These are phyloP conservation scores for Zoanthus gigantus DNA, from an alignment of 92 coral and sea anemone genomes.

Conservation along the genomic window DNA sequence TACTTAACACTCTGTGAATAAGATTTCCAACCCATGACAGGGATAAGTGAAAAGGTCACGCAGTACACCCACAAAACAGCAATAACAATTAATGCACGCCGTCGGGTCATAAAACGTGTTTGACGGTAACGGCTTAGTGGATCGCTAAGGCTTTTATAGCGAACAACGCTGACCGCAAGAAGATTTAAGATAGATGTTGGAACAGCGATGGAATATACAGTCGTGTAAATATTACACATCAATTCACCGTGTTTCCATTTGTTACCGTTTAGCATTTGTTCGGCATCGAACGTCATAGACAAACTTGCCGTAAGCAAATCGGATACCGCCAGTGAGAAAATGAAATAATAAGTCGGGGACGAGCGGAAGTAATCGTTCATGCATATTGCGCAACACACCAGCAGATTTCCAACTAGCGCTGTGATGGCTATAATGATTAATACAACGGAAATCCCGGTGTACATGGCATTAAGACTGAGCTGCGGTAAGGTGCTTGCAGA, in stretches of 20 bases:
- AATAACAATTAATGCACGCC: constrained; percentile 76
- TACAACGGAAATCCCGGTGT: constrained; percentile 14
- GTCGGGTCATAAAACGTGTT: constrained; percentile 79
- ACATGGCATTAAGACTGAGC: background rate
- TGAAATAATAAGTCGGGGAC: constrained; percentile 86
- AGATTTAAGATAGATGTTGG: constrained; percentile 94
- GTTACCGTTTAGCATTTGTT: constrained; percentile 64
- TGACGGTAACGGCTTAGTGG: constrained; percentile 86
- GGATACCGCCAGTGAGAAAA: constrained; percentile 85
- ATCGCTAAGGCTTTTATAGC: constrained; percentile 89
- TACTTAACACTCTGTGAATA: constrained; percentile 44
- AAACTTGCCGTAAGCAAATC: constrained; percentile 86
- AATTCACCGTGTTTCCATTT: constrained; percentile 80
- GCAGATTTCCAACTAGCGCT: constrained; percentile 83
- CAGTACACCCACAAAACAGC: constrained; percentile 85
- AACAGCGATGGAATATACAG: constrained; percentile 86
- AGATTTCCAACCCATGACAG: constrained; percentile 91
- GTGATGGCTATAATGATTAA: constrained; percentile 64
- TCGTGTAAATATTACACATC: constrained; percentile 86
- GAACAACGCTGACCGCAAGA: constrained; percentile 88
- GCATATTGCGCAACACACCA: constrained; percentile 84
- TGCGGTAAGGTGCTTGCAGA: constrained; percentile 13
- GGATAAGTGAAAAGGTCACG: constrained; percentile 78
- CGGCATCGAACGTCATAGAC: constrained; percentile 91
- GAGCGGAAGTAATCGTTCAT: constrained; percentile 72